A percentile compares a stretch with the other conserved stretches of the same genome.
Evolutionary conservation across 2,113 vertebrate genomes (phyloP).

Genomic region (Chloropsis cyanopogon): DNA sequence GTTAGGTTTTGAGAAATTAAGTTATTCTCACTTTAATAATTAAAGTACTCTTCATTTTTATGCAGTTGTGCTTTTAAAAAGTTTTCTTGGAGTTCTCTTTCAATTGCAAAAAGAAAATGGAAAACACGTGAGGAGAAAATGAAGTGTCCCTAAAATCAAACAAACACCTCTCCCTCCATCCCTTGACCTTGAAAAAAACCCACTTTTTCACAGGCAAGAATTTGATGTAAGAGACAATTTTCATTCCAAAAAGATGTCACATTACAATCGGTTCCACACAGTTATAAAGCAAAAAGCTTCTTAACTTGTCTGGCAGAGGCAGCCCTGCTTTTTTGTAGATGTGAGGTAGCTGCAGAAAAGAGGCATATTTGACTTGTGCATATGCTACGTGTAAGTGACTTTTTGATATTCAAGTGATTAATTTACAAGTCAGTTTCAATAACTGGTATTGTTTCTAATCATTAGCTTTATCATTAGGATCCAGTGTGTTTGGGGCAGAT

Average conservation of each 20-base stretch:
- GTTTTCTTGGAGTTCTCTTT: neutral
- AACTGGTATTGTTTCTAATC: constrained; percentile 59
- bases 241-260: neutral
- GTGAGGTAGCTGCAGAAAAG: neutral
- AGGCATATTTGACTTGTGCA: neutral
- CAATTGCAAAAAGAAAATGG: neutral
- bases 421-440: constrained; percentile 47
- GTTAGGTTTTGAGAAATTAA: neutral
- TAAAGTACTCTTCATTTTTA: neutral
- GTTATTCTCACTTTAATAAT: neutral
- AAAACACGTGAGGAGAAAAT: neutral
- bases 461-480: constrained; percentile 28
- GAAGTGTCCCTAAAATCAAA: neutral
- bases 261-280: neutral
- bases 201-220: neutral
- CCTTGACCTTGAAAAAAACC: neutral
- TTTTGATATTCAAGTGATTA: constrained; percentile 31
- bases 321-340: neutral
- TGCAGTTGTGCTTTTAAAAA: neutral
- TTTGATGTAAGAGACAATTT: neutral
- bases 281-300: neutral
- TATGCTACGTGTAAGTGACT: neutral
- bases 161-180: neutral
- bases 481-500: constrained; percentile 20
- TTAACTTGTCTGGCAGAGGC: neutral